Conservation (phyloP, 2,888 invertebrate species). For the Sarcophaga variegata region DNA sequence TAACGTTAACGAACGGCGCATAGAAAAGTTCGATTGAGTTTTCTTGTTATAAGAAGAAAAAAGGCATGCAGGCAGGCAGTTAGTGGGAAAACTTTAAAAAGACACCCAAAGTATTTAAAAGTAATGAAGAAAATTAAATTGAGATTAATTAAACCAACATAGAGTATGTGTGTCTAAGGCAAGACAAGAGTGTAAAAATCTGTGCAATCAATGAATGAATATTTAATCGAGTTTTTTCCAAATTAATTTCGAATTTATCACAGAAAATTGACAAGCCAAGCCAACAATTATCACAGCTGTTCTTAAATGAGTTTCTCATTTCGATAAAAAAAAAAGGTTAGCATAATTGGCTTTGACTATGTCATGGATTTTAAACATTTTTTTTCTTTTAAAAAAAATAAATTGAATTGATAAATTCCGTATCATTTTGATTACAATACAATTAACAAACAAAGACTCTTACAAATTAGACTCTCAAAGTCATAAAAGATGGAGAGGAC, state of each 20-base stretch:
- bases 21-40: conserved; percentile 37
- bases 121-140: background rate
- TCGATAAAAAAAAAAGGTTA: no score
- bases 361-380: no score
- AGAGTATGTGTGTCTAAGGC: background rate
- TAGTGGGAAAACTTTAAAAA: background rate
- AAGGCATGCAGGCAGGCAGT: background rate
- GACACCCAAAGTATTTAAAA: background rate
- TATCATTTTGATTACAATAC: no score
- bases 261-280: no score
- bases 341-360: no score
- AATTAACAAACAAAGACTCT: no score
- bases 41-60: conserved; percentile 1
- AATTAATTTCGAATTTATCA: background rate
- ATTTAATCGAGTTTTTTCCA: background rate
- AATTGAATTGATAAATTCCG: no score
- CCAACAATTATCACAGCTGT: no score
- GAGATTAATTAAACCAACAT: background rate
- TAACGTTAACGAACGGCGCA: conserved; percentile 30
- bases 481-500: no score
- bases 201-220: background rate
- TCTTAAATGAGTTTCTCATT: no score
- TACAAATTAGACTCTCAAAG: no score
- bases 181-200: background rate
- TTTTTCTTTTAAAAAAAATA: no score